Evolutionary conservation across 2,797 vertebrate genomes (phyloP), one percentile per base, ranked within the genome.

Genomic region (Cygnus olor): DNA sequence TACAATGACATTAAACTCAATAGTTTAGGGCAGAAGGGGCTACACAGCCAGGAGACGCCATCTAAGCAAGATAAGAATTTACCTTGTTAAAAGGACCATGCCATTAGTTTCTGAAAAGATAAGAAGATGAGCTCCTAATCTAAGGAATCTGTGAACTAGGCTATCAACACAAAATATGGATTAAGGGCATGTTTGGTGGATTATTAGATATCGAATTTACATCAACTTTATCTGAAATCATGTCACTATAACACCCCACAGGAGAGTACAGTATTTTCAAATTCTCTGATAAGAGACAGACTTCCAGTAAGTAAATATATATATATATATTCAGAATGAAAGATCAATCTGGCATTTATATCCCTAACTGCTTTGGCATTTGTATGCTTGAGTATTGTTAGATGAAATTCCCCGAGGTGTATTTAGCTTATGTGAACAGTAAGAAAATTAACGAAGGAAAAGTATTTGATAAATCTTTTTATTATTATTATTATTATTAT

Each of bases 1-100:
- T 47, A 36, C 85, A 84, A 22, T 38, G 57, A 82, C 66, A 77
- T 84, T 89, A 86, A 90, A 89, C 71, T 92, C 64, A 88, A 38
- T 5, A n/a, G 63, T 89, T 90, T 68, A 40, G 91, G 61, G 87
- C 80, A 94, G 65, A 80, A 90, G 80, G 61, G 51, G 63, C 3
- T 9, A 63, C 11, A 34, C 34, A 89, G 47, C 51, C 10, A 0
- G 15, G 40, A 85, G 77, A 87, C 2, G 2, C 10, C 85, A 76
- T 40, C 71, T 51, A 53, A 91, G 64, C 34, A 34, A 20, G 69
- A 21, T 2, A 57, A 86, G 74, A 90, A 73, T 0, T 70, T 42
- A 16, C 45, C 78, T 81, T 69, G 54, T 57, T 32, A 40, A 79
- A 85, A 85, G 53, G 24, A 70, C 25, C 4, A 1, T 14, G 17